These are phyloP conservation scores for Macquaria australasica DNA, from an alignment of 2,113 vertebrate genomes.

Conservation along the genomic window DNA sequence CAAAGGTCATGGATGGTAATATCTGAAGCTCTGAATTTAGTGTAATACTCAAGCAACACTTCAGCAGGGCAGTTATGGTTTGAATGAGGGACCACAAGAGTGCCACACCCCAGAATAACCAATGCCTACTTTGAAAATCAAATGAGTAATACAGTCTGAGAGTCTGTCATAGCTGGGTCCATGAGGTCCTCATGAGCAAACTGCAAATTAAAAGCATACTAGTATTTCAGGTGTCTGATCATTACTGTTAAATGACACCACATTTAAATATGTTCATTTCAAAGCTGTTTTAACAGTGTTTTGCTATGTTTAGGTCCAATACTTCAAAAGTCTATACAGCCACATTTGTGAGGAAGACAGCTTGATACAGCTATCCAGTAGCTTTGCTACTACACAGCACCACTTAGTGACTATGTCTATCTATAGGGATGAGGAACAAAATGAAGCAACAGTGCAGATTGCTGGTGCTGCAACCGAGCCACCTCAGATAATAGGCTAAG, in stretches of 20 bases:
- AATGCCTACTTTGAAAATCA: not conserved
- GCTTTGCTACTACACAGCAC: not conserved
- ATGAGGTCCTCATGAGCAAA: not conserved
- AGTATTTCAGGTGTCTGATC: not conserved
- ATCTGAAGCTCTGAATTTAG: not conserved
- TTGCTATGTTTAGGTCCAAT: not conserved
- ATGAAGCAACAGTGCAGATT: not conserved
- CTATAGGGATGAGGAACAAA: not conserved
- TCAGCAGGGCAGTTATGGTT: not conserved
- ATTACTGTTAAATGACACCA: not conserved
- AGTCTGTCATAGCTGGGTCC: not conserved
- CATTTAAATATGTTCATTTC: not conserved
- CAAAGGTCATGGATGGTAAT: not conserved
- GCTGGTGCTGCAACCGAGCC: not conserved
- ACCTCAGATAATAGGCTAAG: not conserved
- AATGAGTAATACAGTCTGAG: not conserved
- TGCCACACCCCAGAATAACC: not conserved
- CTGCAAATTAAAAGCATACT: not conserved
- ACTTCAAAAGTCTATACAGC: not conserved
- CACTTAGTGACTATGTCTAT: not conserved
- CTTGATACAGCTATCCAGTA: too few species aligned
- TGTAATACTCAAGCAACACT: not conserved
- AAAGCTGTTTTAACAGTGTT: not conserved
- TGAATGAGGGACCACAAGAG: not conserved
- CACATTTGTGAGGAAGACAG: not conserved